Conservation (phyloP, 2,797 vertebrate species). For the Phalanger gymnotis region DNA sequence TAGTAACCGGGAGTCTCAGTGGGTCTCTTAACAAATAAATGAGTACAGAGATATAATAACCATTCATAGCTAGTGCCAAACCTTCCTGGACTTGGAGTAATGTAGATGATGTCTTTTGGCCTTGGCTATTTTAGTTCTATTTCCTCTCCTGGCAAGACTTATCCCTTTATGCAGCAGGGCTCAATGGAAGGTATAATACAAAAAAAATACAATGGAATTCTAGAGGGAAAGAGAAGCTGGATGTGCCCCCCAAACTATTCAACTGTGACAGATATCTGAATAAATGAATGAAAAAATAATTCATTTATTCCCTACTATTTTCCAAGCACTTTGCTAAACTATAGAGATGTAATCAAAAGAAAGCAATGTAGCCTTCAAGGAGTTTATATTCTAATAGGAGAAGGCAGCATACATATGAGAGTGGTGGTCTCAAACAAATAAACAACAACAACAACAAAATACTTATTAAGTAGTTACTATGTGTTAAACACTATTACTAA, state of each 20-base stretch:
- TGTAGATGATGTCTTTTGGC: conserved; percentile 46
- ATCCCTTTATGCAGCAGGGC: conserved; percentile 39
- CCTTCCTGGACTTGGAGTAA: conserved; percentile 60
- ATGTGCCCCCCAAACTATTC: conserved; percentile 58
- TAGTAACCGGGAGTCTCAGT: conserved; percentile 12
- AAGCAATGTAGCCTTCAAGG: background rate
- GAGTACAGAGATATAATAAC: background rate
- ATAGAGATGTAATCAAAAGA: background rate
- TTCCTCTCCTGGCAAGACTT: conserved; percentile 71
- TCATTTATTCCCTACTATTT: background rate
- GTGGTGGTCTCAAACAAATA: no score
- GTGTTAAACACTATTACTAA: background rate
- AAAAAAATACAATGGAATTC: conserved; percentile 66
- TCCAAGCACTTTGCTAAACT: background rate
- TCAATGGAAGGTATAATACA: conserved; percentile 43
- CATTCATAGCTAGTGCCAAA: conserved; percentile 44
- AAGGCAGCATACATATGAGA: background rate
- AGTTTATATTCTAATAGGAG: background rate
- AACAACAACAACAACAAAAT: background rate
- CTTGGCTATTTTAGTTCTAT: conserved; percentile 67
- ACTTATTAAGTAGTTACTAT: background rate
- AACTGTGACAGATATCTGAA: background rate
- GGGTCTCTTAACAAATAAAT: background rate
- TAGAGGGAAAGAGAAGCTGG: conserved; percentile 61
- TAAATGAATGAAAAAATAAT: background rate